Conservation (phyloP, 2,888 invertebrate genomes). For the Chymomyza caudatula region DNA sequence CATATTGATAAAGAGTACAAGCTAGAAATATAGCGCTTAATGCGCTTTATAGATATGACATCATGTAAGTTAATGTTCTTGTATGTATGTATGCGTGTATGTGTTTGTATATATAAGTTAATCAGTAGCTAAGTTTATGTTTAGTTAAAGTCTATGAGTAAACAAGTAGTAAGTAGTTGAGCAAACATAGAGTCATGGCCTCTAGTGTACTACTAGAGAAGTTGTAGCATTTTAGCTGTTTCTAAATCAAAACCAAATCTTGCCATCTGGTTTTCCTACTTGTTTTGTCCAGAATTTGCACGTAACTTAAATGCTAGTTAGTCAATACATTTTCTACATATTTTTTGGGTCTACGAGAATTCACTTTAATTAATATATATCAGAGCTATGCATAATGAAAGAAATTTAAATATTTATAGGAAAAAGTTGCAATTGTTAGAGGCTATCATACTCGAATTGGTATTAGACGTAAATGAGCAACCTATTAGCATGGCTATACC, state of each 20-base stretch:
- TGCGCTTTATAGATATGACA: slow-evolving; percentile 45
- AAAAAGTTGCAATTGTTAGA: not conserved
- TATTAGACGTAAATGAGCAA: slow-evolving; percentile 16
- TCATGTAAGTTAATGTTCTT: slow-evolving; percentile 12
- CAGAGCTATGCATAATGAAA: slow-evolving; percentile 20
- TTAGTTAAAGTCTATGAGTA: slow-evolving; percentile 58
- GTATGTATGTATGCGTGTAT: slow-evolving; percentile 23
- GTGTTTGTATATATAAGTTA: slow-evolving; percentile 25
- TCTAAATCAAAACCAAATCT: not conserved
- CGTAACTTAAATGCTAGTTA: not conserved
- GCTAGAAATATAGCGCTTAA: slow-evolving; percentile 54
- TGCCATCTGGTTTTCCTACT: not conserved
- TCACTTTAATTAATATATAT: not conserved
- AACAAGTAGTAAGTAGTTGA: slow-evolving; percentile 24
- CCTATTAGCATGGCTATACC: slow-evolving; percentile 7
- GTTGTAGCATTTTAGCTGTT: not conserved
- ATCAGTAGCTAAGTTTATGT: slow-evolving; percentile 61
- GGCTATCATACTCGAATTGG: slow-evolving; percentile 18
- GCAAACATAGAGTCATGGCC: not conserved
- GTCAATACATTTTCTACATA: not conserved
- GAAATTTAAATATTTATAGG: not conserved
- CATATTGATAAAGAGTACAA: slow-evolving; percentile 24
- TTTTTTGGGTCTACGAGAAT: not conserved
- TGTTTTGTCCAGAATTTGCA: not conserved
- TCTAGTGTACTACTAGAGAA: not conserved